These are phyloP conservation scores for Rhagophthalmus giganteus DNA, from an alignment of 2,888 invertebrate species.

Conservation along the genomic window DNA sequence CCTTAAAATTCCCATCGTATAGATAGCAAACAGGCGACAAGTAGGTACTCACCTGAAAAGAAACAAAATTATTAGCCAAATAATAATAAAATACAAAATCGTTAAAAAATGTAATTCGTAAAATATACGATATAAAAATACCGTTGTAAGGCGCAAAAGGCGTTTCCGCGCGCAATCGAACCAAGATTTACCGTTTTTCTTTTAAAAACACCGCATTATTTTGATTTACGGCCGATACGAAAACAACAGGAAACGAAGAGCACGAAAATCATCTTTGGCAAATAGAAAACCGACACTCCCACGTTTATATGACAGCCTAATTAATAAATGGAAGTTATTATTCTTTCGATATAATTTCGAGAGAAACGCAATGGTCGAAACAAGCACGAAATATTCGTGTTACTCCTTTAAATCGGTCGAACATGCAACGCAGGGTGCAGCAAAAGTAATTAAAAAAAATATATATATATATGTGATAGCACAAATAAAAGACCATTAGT, in stretches of 20 bases:
- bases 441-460: no score
- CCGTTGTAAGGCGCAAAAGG: no score
- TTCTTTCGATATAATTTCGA: neutral
- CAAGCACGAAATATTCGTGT: neutral
- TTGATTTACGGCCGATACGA: neutral
- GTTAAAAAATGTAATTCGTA: no score
- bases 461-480: no score
- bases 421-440: no score
- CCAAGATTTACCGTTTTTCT: neutral
- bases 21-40: neutral
- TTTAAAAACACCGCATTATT: neutral
- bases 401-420: no score
- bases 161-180: neutral
- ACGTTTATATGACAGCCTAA: slow-evolving; percentile 14
- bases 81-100: no score
- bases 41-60: slow-evolving; percentile 8
- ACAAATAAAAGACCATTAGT: no score
- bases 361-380: slow-evolving; percentile 1
- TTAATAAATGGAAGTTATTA: slow-evolving; percentile 16
- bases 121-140: no score
- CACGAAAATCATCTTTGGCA: slow-evolving; percentile 8
- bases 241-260: neutral
- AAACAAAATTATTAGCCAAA: slow-evolving; percentile 3
- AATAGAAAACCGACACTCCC: slow-evolving; percentile 5
- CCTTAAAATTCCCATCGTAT: neutral